Conservation (phyloP, 2,888 invertebrate genomes). For the Linyphia triangularis region DNA sequence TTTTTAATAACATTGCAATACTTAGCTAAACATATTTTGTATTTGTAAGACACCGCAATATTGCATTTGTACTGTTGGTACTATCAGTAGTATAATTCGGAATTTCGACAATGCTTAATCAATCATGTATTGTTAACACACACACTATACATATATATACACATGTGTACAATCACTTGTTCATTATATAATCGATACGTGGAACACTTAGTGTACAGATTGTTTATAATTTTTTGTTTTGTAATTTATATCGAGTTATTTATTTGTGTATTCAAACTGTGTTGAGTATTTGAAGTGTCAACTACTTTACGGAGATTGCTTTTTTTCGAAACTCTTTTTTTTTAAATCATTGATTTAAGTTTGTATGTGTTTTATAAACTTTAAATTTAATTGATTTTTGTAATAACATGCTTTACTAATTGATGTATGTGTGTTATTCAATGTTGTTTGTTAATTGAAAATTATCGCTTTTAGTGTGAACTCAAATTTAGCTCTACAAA, state of each 20-base stretch:
- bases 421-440: slow-evolving; percentile 8
- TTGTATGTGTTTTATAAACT: slow-evolving; percentile 6
- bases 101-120: slow-evolving; percentile 63
- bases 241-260: slow-evolving; percentile 47
- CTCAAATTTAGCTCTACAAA: background rate
- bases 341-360: background rate
- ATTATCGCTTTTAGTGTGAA: slow-evolving; percentile 4
- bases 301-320: slow-evolving; percentile 2
- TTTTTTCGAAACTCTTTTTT: background rate
- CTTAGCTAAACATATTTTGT: slow-evolving; percentile 60
- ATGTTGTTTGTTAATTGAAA: slow-evolving; percentile 33
- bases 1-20: slow-evolving; percentile 66
- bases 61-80: slow-evolving; percentile 63
- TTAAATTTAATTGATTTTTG: slow-evolving; percentile 15
- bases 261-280: slow-evolving; percentile 12
- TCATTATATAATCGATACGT: slow-evolving; percentile 62
- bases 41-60: slow-evolving; percentile 52
- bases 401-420: background rate
- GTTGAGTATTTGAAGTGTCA: slow-evolving; percentile 8
- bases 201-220: slow-evolving; percentile 65
- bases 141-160: slow-evolving; percentile 61
- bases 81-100: slow-evolving; percentile 55
- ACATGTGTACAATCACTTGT: slow-evolving; percentile 72
- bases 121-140: slow-evolving; percentile 63
- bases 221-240: slow-evolving; percentile 56